These are phyloP conservation scores for Volucella inflata DNA, from an alignment of 2,888 invertebrate species.

Conservation along the genomic window DNA sequence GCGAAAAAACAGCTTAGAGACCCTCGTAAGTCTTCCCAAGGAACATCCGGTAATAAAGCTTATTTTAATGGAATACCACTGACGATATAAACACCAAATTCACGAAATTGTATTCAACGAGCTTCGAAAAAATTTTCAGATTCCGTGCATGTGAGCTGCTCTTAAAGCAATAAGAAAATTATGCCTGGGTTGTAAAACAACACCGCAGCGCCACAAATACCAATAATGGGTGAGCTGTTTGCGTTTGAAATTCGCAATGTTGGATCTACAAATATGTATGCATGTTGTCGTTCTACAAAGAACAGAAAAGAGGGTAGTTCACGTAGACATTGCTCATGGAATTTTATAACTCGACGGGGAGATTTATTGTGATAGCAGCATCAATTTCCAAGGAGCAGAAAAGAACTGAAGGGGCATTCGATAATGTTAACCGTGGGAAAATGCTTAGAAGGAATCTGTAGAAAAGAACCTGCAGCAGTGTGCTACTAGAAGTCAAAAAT, in stretches of 20 bases:
- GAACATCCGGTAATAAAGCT: background rate
- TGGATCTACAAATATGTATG: no score
- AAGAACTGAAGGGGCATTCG: slow-evolving; percentile 7
- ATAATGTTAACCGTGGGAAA: no score
- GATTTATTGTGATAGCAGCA: slow-evolving; percentile 51
- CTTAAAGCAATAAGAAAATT: background rate
- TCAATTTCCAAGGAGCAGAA: slow-evolving; percentile 44
- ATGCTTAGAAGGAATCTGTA: no score
- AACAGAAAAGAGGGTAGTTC: no score
- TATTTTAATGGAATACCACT: slow-evolving; percentile 8
- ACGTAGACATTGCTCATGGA: background rate
- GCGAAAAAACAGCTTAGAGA: background rate
- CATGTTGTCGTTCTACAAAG: no score
- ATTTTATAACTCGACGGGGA: slow-evolving; percentile 49
- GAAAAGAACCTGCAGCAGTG: no score
- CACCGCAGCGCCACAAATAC: background rate
- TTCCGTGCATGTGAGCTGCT: slow-evolving; percentile 6
- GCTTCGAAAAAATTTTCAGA: slow-evolving; percentile 1
- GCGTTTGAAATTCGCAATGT: no score
- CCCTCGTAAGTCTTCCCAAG: slow-evolving; percentile 1
- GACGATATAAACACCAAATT: slow-evolving; percentile 17
- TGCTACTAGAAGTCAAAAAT: slow-evolving; percentile 29
- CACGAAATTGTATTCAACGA: slow-evolving; percentile 19
- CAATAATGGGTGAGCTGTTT: background rate
- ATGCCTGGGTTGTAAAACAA: slow-evolving; percentile 19